A percentile compares a stretch with the other conserved stretches of the same genome.
phyloP scores from a whole-genome alignment of 2,888 invertebrate species.

The Hylaea fasciaria region DNA sequence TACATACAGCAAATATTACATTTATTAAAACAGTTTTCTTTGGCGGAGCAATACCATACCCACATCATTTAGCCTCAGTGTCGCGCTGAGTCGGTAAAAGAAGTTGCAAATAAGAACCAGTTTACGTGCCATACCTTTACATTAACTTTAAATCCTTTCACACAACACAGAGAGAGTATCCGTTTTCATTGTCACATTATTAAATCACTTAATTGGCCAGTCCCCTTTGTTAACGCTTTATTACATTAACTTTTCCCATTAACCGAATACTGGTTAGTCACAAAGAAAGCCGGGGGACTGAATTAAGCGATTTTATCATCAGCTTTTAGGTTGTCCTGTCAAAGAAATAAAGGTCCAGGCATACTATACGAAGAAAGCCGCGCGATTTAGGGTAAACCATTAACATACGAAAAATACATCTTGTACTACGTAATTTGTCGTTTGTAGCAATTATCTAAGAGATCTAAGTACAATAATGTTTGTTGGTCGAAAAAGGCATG shows the following conservation, averaged over 20 bases:
- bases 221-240: slow-evolving; percentile 11
- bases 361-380: background rate
- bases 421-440: no score
- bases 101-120: no score
- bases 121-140: background rate
- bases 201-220: slow-evolving; percentile 19
- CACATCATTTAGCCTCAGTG: no score
- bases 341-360: background rate
- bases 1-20: no score
- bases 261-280: slow-evolving; percentile 1
- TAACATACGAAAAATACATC: no score
- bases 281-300: background rate
- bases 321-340: slow-evolving; percentile 3
- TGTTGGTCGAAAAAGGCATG: no score
- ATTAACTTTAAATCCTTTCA: background rate
- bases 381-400: no score
- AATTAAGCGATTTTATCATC: slow-evolving; percentile 1
- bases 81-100: no score
- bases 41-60: no score
- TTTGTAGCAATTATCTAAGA: no score
- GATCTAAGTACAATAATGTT: no score
- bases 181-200: slow-evolving; percentile 1
- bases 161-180: slow-evolving; percentile 1
- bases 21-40: no score
- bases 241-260: slow-evolving; percentile 2